Evolutionary conservation across 2,888 invertebrate species (phyloP).

Genomic region (Atrina japonica): DNA sequence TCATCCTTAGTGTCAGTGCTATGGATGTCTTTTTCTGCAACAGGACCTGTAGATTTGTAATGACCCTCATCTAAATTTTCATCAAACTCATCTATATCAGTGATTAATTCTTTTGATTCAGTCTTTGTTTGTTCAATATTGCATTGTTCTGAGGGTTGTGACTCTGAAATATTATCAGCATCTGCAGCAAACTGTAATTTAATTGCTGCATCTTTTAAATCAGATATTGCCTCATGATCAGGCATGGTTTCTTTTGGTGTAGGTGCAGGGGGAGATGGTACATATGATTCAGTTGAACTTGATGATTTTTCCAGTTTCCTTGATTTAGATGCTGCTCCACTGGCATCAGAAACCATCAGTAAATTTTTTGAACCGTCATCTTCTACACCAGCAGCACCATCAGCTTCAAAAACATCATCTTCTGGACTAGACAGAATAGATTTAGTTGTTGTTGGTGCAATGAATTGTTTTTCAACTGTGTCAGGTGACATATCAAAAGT

Average conservation of each 20-base stretch:
- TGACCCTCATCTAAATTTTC: slow-evolving; percentile 23
- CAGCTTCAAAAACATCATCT: slow-evolving; percentile 81
- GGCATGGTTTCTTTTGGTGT: slow-evolving; percentile 63
- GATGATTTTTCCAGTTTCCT: slow-evolving; percentile 20
- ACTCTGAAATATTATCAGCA: slow-evolving; percentile 35
- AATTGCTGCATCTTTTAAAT: slow-evolving; percentile 63
- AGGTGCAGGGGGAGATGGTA: slow-evolving; percentile 70
- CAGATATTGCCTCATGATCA: slow-evolving; percentile 51
- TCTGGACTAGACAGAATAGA: slow-evolving; percentile 80
- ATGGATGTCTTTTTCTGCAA: slow-evolving; percentile 9
- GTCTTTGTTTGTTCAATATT: slow-evolving; percentile 34
- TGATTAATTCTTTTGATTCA: slow-evolving; percentile 6
- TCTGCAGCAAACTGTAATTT: slow-evolving; percentile 63
- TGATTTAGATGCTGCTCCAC: slow-evolving; percentile 36
- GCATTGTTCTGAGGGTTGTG: neutral
- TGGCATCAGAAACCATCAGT: slow-evolving; percentile 37
- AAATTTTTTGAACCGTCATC: slow-evolving; percentile 27
- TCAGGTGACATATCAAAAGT: slow-evolving; percentile 78
- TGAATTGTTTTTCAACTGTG: slow-evolving; percentile 82
- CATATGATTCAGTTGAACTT: slow-evolving; percentile 28
- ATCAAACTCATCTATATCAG: slow-evolving; percentile 9
- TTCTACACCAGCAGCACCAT: slow-evolving; percentile 67
- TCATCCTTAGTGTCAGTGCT: slow-evolving; percentile 45
- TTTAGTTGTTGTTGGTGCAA: slow-evolving; percentile 83
- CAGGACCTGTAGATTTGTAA: neutral